Percentiles rank a stretch among this genome's conserved stretches.
These are phyloP conservation scores for Trachelus iudaicus DNA, from an alignment of 2,888 invertebrate species.

Conservation along the genomic window DNA sequence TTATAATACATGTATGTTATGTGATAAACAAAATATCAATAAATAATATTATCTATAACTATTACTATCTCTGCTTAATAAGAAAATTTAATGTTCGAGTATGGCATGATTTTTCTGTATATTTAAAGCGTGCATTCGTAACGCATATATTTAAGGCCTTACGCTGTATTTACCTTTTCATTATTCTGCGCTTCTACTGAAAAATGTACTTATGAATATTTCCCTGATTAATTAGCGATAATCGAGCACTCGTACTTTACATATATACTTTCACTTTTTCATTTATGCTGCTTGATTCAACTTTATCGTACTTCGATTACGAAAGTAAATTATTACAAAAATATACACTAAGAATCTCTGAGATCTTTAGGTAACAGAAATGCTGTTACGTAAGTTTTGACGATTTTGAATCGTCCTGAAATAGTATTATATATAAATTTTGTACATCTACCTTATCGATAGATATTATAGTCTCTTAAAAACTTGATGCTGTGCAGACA, in stretches of 20 bases:
- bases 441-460: background rate
- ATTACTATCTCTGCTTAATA: background rate
- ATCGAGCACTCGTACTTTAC: background rate
- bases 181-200: background rate
- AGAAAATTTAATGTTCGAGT: background rate
- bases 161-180: background rate
- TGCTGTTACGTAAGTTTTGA: background rate
- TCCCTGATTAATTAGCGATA: background rate
- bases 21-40: background rate
- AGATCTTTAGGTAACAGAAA: background rate
- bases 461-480: background rate
- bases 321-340: background rate
- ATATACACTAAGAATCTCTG: background rate
- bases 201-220: background rate
- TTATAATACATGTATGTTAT: background rate
- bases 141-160: background rate
- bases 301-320: background rate
- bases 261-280: background rate
- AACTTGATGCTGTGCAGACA: background rate
- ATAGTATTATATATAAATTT: background rate
- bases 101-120: background rate
- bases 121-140: background rate
- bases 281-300: background rate
- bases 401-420: background rate
- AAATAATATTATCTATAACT: background rate